These are phyloP conservation scores for Furcifer pardalis DNA, from an alignment of 2,797 vertebrate genomes.

Conservation along the genomic window DNA sequence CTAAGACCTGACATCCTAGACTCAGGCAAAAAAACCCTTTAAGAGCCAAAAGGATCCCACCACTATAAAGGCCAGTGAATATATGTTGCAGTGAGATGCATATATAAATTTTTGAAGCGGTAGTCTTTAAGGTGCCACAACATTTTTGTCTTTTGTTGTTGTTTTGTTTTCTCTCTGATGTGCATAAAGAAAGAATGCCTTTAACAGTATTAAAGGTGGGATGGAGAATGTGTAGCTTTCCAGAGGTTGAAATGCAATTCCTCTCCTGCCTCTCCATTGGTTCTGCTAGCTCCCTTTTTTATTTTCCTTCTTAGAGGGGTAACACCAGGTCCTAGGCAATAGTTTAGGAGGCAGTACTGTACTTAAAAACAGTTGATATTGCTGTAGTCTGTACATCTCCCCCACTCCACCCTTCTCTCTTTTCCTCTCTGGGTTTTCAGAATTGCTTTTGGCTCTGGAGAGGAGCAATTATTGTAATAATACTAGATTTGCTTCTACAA, in stretches of 20 bases:
- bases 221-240: not conserved
- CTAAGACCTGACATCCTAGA: no score
- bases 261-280: not conserved
- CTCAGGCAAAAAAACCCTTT: not conserved
- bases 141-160: no score
- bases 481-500: slow-evolving; percentile 10
- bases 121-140: no score
- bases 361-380: slow-evolving; percentile 37
- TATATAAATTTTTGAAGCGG: no score
- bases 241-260: not conserved
- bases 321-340: not conserved
- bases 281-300: not conserved
- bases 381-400: slow-evolving; percentile 41
- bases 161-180: no score
- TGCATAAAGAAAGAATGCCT: not conserved
- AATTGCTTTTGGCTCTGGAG: slow-evolving; percentile 51
- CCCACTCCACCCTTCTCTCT: not conserved
- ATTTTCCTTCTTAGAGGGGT: slow-evolving; percentile 25
- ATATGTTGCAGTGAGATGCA: not conserved
- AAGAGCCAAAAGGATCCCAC: not conserved
- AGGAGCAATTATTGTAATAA: slow-evolving; percentile 41
- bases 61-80: not conserved
- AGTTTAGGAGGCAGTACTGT: no score
- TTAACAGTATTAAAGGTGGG: not conserved
- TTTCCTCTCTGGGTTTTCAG: slow-evolving; percentile 42